These are phyloP conservation scores for Trachemys scripta DNA, from an alignment of 2,113 vertebrate species.

Conservation along the genomic window DNA sequence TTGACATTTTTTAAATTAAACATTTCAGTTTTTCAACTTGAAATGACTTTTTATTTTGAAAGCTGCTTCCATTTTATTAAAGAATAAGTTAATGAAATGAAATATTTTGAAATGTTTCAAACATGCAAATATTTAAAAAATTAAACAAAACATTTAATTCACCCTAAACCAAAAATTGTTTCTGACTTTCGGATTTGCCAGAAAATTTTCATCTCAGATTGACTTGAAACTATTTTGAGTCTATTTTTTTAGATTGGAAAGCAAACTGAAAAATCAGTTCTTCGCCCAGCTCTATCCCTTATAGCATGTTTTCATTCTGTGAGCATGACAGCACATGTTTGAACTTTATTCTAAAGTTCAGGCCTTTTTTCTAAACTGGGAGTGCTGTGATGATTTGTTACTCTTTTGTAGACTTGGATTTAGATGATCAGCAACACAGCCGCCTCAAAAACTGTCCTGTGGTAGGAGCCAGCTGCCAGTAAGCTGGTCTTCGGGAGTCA, in stretches of 20 bases:
- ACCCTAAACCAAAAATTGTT: neutral
- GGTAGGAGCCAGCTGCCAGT: conserved; percentile 28
- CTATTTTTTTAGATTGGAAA: neutral
- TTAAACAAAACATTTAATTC: neutral
- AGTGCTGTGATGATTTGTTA: neutral
- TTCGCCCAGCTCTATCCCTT: neutral
- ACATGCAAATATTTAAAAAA: neutral
- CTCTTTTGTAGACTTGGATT: neutral
- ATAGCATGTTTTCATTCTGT: neutral
- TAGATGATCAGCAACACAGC: neutral
- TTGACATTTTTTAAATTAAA: neutral
- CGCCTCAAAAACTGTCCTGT: conserved; percentile 31
- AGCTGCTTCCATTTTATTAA: neutral
- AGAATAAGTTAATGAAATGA: neutral
- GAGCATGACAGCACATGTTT: neutral
- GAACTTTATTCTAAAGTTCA: neutral
- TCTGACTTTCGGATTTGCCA: neutral
- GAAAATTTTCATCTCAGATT: neutral
- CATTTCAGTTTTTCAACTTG: neutral
- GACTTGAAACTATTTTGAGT: neutral
- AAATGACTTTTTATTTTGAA: neutral
- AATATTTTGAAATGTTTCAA: neutral
- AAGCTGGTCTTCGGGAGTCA: conserved; percentile 27
- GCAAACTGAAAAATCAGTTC: neutral
- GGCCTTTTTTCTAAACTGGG: neutral